These are phyloP conservation scores for Pandemis cinnamomeana DNA, from an alignment of 2,888 invertebrate genomes.

Conservation along the genomic window DNA sequence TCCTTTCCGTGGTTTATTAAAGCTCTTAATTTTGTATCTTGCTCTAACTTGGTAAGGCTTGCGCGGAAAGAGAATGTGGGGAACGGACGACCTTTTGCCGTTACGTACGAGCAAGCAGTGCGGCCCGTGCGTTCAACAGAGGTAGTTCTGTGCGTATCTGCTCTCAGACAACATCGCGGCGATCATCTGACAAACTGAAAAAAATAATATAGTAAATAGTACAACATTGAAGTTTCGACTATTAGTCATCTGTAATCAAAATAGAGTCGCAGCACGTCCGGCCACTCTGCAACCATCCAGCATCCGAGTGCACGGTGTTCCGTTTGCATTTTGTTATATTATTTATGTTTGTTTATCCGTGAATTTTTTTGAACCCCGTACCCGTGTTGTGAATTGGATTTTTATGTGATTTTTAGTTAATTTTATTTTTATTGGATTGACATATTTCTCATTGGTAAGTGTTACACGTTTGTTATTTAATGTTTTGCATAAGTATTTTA, in stretches of 20 bases:
- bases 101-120: constrained; percentile 82
- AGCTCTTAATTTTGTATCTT: constrained; percentile 62
- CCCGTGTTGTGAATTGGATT: constrained; percentile 68
- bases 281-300: constrained; percentile 46
- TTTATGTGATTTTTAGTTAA: constrained; percentile 74
- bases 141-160: constrained; percentile 61
- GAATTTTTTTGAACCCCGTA: constrained; percentile 70
- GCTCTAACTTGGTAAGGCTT: constrained; percentile 80
- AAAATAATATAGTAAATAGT: constrained; percentile 83
- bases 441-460: constrained; percentile 72
- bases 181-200: constrained; percentile 75
- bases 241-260: constrained; percentile 69
- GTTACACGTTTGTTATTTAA: constrained; percentile 23
- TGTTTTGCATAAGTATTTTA: neutral
- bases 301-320: constrained; percentile 57
- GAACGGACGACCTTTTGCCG: constrained; percentile 84
- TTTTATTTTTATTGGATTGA: constrained; percentile 79
- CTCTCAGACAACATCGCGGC: constrained; percentile 61
- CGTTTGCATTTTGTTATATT: constrained; percentile 67
- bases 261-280: constrained; percentile 51
- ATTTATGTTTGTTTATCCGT: constrained; percentile 74
- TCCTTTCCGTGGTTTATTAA: constrained; percentile 51
- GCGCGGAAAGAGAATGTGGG: constrained; percentile 85
- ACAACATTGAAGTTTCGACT: constrained; percentile 79
- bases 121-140: constrained; percentile 80